Evolutionary conservation across 2,113 vertebrate genomes (phyloP).

Genomic region (Ophiodon elongatus): DNA sequence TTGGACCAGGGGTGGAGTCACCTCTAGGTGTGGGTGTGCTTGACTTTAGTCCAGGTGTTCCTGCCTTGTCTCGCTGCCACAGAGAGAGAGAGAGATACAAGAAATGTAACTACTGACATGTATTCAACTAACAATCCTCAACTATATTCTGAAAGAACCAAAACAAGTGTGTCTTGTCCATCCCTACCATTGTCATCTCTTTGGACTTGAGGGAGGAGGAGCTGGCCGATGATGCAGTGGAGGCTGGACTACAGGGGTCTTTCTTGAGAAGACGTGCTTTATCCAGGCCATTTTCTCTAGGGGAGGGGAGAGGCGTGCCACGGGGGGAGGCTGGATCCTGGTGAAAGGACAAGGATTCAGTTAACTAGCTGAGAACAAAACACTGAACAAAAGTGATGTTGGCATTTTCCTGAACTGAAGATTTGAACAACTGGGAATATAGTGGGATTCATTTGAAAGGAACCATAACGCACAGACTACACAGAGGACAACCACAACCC

Average conservation of each 20-base stretch:
- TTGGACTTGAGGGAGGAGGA: slow-evolving; percentile 97
- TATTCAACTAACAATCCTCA: neutral
- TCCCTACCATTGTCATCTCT: slow-evolving; percentile 79
- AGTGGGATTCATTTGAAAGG: slow-evolving; percentile 15
- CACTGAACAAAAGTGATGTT: neutral
- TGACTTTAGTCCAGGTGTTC: slow-evolving; percentile 94
- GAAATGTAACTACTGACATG: neutral
- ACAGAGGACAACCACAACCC: neutral
- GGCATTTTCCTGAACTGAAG: slow-evolving; percentile 3
- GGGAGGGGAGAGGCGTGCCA: slow-evolving; percentile 93
- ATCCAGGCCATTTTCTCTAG: slow-evolving; percentile 94
- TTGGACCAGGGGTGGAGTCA: slow-evolving; percentile 93
- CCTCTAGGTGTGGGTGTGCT: slow-evolving; percentile 95
- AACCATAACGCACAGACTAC: neutral
- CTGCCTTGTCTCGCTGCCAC: slow-evolving; percentile 94
- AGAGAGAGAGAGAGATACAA: neutral
- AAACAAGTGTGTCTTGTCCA: neutral
- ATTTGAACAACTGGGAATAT: neutral
- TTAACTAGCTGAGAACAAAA: slow-evolving; percentile 5
- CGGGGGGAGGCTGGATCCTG: slow-evolving; percentile 93
- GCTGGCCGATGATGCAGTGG: slow-evolving; percentile 94
- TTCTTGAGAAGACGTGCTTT: slow-evolving; percentile 93
- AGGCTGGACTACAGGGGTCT: slow-evolving; percentile 94
- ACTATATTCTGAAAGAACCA: neutral
- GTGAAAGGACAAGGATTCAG: neutral